phyloP scores from a whole-genome alignment of 2,113 vertebrate species.

The Takifugu flavidus region DNA sequence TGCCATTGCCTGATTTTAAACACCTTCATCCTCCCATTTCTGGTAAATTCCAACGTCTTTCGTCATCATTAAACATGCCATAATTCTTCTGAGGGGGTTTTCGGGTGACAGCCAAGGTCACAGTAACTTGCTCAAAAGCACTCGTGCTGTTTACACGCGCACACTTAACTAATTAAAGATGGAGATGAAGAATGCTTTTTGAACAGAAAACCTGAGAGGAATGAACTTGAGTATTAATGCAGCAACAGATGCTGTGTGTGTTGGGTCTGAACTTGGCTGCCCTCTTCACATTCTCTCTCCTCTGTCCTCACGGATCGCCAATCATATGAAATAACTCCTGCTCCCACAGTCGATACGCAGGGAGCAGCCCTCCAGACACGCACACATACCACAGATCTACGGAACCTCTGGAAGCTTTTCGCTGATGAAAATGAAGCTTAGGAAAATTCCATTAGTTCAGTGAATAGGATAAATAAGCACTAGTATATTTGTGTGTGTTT shows the following conservation, averaged over 20 bases:
- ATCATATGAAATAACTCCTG: conserved; percentile 29
- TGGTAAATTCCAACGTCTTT: background rate
- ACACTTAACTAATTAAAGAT: background rate
- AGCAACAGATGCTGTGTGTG: conserved; percentile 37
- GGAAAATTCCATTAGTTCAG: conserved; percentile 44
- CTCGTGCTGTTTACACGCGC: background rate
- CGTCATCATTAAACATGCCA: conserved; percentile 25
- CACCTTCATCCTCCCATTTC: no score
- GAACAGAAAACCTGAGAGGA: conserved; percentile 36
- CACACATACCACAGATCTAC: background rate
- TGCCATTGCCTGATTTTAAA: no score
- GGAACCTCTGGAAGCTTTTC: conserved; percentile 27
- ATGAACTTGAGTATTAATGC: conserved; percentile 33
- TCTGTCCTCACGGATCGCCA: conserved; percentile 13
- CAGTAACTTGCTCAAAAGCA: background rate
- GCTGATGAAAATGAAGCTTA: conserved; percentile 33
- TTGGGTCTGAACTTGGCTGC: conserved; percentile 26
- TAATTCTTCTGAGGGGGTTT: conserved; percentile 21
- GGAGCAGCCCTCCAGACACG: conserved; percentile 5
- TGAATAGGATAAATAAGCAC: conserved; percentile 7
- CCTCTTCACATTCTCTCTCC: conserved; percentile 12
- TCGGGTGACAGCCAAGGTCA: conserved; percentile 26
- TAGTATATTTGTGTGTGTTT: background rate
- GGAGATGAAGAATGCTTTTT: conserved; percentile 28
- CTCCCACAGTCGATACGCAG: conserved; percentile 13